A percentile compares a stretch with the other conserved stretches of the same genome.
Evolutionary conservation across 2,113 vertebrate species (phyloP).

Genomic region (Oxyura jamaicensis): DNA sequence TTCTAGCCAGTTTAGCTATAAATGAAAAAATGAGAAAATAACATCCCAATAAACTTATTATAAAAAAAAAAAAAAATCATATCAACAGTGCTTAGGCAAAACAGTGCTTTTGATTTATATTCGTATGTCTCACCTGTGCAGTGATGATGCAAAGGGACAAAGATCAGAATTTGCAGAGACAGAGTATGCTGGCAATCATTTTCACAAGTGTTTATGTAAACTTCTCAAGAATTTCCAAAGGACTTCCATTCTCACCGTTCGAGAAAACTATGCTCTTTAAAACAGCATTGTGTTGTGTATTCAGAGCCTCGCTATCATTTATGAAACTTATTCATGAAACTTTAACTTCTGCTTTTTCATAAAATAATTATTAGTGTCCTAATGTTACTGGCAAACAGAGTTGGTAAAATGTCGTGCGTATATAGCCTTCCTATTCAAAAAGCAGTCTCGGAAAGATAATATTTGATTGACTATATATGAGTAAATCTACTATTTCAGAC

Average conservation of each 20-base stretch:
- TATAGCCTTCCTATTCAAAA: constrained; percentile 17
- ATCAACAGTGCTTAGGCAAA: not conserved
- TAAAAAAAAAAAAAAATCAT: not conserved
- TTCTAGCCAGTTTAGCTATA: not conserved
- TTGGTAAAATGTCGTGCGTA: not conserved
- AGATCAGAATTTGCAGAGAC: not conserved
- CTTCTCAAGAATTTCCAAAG: not conserved
- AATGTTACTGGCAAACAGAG: not conserved
- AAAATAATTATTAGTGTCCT: not conserved
- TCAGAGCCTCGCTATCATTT: not conserved
- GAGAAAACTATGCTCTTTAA: not conserved
- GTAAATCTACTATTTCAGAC: constrained; percentile 45
- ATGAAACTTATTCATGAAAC: not conserved
- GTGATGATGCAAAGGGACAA: not conserved
- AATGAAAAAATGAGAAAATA: not conserved
- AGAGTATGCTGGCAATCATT: not conserved
- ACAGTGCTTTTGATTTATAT: not conserved
- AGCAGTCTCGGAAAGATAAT: constrained; percentile 27
- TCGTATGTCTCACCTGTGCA: not conserved
- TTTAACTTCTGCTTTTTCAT: constrained; percentile 8
- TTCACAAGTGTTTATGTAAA: not conserved
- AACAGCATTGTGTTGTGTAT: not conserved
- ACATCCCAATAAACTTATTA: not conserved
- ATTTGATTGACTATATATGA: constrained; percentile 40
- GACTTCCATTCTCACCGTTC: not conserved